phyloP scores from a whole-genome alignment of 1,140 invertebrate genomes.

The Papilio xuthus region DNA sequence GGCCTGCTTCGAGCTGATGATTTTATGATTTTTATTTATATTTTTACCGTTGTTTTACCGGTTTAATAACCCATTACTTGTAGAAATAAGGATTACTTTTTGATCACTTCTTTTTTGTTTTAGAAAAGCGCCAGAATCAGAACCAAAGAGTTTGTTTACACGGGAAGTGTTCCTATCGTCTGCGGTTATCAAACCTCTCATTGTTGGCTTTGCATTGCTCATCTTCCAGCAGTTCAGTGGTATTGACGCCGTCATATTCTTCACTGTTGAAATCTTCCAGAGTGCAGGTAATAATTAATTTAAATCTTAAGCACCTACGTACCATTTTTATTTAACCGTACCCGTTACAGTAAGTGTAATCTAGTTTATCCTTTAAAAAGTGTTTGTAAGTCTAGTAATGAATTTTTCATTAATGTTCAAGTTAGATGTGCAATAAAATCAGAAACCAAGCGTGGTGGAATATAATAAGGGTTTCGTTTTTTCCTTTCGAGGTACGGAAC shows the following conservation, averaged over 20 bases:
- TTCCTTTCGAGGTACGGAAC: too few species aligned
- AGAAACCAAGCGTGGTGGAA: too few species aligned
- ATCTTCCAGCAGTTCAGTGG: conserved; percentile 86
- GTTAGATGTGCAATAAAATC: too few species aligned
- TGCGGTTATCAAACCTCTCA: conserved; percentile 74
- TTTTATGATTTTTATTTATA: too few species aligned
- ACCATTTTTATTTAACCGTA: neutral
- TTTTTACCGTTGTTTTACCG: too few species aligned
- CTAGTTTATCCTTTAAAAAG: too few species aligned
- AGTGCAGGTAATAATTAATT: conserved; percentile 64
- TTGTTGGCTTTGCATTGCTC: conserved; percentile 79
- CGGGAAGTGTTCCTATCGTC: conserved; percentile 76
- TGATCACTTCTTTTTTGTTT: conserved; percentile 36
- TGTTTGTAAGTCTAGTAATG: too few species aligned
- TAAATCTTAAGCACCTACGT: neutral
- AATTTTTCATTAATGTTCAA: too few species aligned
- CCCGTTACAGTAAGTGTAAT: neutral
- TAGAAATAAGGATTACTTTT: too few species aligned
- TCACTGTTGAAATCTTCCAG: conserved; percentile 85
- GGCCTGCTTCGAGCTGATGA: too few species aligned
- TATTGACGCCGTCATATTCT: conserved; percentile 87
- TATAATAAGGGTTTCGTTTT: too few species aligned
- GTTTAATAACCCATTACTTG: too few species aligned
- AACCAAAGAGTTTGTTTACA: conserved; percentile 67
- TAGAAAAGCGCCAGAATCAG: conserved; percentile 56